phyloP scores from a whole-genome alignment of 2,888 invertebrate species.

The Zaprionus obscuricornis region DNA sequence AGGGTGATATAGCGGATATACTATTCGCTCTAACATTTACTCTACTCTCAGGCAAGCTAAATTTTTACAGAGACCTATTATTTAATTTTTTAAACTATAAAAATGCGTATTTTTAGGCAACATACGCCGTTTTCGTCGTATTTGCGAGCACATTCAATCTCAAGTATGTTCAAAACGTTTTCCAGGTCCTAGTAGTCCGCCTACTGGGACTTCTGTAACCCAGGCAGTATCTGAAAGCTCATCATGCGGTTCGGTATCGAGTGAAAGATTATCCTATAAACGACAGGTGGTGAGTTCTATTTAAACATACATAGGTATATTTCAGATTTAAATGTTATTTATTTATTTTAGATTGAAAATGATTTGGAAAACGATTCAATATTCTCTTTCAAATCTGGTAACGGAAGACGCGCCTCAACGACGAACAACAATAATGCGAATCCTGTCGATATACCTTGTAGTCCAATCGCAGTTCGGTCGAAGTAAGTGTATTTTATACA shows the following conservation, averaged over 20 bases:
- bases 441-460: slow-evolving; percentile 80
- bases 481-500: slow-evolving; percentile 72
- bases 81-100: not conserved
- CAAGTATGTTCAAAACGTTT: slow-evolving; percentile 88
- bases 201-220: slow-evolving; percentile 81
- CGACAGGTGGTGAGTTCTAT: slow-evolving; percentile 79
- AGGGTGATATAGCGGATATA: slow-evolving; percentile 87
- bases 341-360: slow-evolving; percentile 80
- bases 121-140: slow-evolving; percentile 95
- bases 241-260: slow-evolving; percentile 83
- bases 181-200: slow-evolving; percentile 83
- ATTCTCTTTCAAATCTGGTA: slow-evolving; percentile 83
- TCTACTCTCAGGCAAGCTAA: slow-evolving; percentile 91
- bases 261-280: slow-evolving; percentile 83
- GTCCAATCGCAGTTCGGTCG: slow-evolving; percentile 83
- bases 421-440: slow-evolving; percentile 83
- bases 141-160: slow-evolving; percentile 97
- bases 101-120: slow-evolving; percentile 87
- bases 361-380: slow-evolving; percentile 83
- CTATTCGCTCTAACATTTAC: slow-evolving; percentile 97
- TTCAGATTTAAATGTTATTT: not conserved
- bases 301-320: not conserved
- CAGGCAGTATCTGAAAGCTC: slow-evolving; percentile 84
- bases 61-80: too few species aligned
- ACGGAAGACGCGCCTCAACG: slow-evolving; percentile 82